These are phyloP conservation scores for Podocnemis expansa DNA, from an alignment of 2,113 vertebrate genomes.

Conservation along the genomic window DNA sequence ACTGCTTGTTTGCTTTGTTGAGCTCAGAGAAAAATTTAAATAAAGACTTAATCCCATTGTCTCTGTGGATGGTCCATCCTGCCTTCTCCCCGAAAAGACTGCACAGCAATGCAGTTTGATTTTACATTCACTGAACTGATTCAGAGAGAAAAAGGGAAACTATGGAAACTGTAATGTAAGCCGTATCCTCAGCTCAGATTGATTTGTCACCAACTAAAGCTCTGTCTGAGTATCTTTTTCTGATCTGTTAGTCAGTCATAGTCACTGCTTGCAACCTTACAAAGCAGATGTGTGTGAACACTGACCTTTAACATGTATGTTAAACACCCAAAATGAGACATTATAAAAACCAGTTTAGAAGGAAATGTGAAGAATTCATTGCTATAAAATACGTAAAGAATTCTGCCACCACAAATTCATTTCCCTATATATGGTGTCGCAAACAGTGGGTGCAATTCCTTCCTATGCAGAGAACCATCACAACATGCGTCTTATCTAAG, in stretches of 20 bases:
- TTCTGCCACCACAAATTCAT: background rate
- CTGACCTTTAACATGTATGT: background rate
- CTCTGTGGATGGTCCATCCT: background rate
- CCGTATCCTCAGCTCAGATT: background rate
- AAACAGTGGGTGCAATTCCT: background rate
- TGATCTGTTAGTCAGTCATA: constrained; percentile 16
- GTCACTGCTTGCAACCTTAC: constrained; percentile 16
- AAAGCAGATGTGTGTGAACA: background rate
- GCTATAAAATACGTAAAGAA: background rate
- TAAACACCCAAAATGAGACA: background rate
- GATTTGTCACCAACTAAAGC: background rate
- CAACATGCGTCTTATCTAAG: background rate
- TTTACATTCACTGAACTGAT: constrained; percentile 5
- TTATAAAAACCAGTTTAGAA: background rate
- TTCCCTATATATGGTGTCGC: background rate
- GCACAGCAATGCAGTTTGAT: background rate
- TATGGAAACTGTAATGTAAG: background rate
- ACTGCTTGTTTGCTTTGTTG: too few species aligned
- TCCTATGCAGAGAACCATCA: background rate
- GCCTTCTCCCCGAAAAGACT: background rate
- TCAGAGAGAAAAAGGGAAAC: constrained; percentile 4
- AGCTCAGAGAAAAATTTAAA: background rate
- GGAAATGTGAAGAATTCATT: background rate
- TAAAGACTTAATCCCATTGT: background rate
- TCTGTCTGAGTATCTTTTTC: background rate